A percentile compares a stretch with the other conserved stretches of the same genome.
phyloP scores from a whole-genome alignment of 2,888 invertebrate genomes.

The Amphipoea oculea region DNA sequence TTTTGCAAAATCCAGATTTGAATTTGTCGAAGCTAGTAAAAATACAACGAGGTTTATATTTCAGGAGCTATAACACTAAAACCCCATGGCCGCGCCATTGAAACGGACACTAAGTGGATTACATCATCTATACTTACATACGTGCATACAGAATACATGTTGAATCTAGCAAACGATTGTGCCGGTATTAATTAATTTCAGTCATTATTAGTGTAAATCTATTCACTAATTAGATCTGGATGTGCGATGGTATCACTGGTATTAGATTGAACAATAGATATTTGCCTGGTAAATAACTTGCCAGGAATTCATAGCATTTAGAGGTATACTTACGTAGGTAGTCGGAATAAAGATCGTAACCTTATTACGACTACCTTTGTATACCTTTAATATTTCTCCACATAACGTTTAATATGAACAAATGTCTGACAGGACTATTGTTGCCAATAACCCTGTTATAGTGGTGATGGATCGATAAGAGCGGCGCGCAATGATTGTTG shows the following conservation, averaged over 20 bases:
- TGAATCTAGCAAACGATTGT: constrained; percentile 19
- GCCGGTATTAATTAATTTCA: constrained; percentile 36
- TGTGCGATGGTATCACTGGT: constrained; percentile 9
- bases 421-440: too few relatives aligned
- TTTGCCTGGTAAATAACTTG: background rate
- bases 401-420: background rate
- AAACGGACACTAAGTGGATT: background rate
- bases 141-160: background rate
- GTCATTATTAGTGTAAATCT: constrained; percentile 31
- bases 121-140: background rate
- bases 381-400: background rate
- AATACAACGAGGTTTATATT: too few relatives aligned
- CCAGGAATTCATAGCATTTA: background rate
- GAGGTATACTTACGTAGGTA: too few relatives aligned
- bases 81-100: too few relatives aligned
- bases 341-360: too few relatives aligned
- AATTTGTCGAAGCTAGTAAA: too few relatives aligned
- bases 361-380: too few relatives aligned
- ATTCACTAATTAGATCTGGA: constrained; percentile 16
- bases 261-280: background rate
- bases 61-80: too few relatives aligned
- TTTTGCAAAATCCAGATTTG: too few relatives aligned
- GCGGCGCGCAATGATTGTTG: too few relatives aligned
- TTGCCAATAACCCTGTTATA: too few relatives aligned
- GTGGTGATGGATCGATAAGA: too few relatives aligned